Conservation (phyloP, 2,888 invertebrate species). For the Zaprionus lineosus region DNA sequence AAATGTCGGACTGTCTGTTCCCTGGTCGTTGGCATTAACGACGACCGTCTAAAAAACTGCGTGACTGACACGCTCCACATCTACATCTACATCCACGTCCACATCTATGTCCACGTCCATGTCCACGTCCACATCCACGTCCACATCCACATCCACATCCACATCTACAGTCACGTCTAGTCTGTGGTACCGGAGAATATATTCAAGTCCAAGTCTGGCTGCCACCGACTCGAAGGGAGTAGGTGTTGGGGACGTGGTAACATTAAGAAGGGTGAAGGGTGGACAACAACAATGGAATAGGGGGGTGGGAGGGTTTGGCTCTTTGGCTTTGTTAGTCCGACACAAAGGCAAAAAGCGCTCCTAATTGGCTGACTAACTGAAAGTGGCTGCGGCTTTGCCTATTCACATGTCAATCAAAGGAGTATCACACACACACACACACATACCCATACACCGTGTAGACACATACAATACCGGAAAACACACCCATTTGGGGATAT, state of each 20-base stretch:
- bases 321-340: conserved; percentile 64
- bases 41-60: conserved; percentile 73
- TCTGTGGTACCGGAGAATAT: conserved; percentile 18
- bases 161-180: too few species aligned
- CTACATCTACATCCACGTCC: conserved; percentile 46
- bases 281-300: not conserved
- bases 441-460: conserved; percentile 1
- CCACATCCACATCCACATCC: conserved; percentile 29
- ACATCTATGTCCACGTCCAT: too few species aligned
- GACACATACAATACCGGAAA: not conserved
- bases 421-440: conserved; percentile 17
- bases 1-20: conserved; percentile 36
- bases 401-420: conserved; percentile 77
- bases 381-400: conserved; percentile 72
- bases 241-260: too few species aligned
- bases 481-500: conserved; percentile 42
- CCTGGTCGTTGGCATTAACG: conserved; percentile 65
- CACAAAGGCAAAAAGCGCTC: conserved; percentile 76
- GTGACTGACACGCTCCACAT: conserved; percentile 70
- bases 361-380: conserved; percentile 71
- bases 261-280: not conserved
- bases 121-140: conserved; percentile 24
- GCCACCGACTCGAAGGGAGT: conserved; percentile 4
- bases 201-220: conserved; percentile 22
- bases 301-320: not conserved